phyloP scores from a whole-genome alignment of 2,113 vertebrate species.

The Uria aalge region DNA sequence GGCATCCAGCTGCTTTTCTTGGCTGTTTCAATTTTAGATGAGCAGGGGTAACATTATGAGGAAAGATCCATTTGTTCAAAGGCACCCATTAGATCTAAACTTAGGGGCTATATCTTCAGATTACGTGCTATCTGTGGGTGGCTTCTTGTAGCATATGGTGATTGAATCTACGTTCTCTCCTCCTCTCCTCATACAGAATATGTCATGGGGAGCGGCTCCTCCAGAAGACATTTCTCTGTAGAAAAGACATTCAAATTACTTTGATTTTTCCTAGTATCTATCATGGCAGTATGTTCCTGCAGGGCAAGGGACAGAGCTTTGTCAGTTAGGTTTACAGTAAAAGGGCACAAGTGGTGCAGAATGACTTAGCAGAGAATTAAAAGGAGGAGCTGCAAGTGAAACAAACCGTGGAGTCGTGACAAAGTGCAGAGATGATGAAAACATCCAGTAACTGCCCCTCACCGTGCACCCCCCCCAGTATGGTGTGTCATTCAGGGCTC shows the following conservation, averaged over 20 bases:
- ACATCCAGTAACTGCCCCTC: background rate
- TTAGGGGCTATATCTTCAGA: background rate
- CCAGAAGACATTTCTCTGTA: background rate
- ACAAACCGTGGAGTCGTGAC: background rate
- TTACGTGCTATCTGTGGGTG: background rate
- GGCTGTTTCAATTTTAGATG: background rate
- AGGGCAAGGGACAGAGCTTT: conserved; percentile 8
- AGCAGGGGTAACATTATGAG: background rate
- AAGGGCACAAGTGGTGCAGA: background rate
- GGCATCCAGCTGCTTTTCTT: background rate
- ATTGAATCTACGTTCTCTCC: background rate
- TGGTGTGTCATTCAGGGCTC: background rate
- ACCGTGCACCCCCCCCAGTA: accelerated
- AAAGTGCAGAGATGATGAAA: background rate
- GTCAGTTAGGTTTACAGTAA: background rate
- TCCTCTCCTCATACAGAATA: background rate
- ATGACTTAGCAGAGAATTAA: conserved; percentile 1
- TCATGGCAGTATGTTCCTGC: background rate
- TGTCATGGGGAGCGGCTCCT: background rate
- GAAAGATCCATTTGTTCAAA: background rate
- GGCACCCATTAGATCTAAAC: background rate
- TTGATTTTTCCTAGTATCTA: background rate
- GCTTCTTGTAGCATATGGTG: background rate
- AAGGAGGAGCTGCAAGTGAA: background rate
- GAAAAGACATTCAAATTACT: conserved; percentile 22